Evolutionary conservation across 2,113 vertebrate genomes (phyloP).

Genomic region (Dunckerocampus dactyliophorus): DNA sequence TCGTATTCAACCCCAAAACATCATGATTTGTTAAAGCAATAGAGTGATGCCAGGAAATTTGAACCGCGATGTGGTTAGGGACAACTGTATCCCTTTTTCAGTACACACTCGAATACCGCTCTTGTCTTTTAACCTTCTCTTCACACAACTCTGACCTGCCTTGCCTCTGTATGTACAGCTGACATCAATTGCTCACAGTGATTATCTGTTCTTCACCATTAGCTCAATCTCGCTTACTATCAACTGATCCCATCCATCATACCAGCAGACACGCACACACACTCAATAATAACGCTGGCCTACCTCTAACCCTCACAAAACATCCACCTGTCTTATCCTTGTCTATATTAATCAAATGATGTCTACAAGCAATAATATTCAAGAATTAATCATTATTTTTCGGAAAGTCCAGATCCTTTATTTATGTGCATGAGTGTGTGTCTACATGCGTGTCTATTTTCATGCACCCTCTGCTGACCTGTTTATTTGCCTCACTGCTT

Average conservation of each 20-base stretch:
- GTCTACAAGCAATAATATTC: constrained; percentile 36
- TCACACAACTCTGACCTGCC: constrained; percentile 47
- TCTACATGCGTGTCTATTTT: constrained; percentile 34
- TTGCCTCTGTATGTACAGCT: constrained; percentile 65
- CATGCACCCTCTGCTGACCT: constrained; percentile 26
- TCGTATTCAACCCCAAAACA: no score
- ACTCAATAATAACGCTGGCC: constrained; percentile 14
- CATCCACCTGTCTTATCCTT: constrained; percentile 44
- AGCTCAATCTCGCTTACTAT: constrained; percentile 51
- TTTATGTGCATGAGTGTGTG: constrained; percentile 6
- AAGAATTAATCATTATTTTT: constrained; percentile 40
- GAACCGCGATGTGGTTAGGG: background rate
- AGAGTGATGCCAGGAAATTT: no score
- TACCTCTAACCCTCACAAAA: constrained; percentile 6
- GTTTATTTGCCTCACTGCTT: constrained; percentile 36
- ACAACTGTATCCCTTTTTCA: background rate
- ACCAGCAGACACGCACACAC: constrained; percentile 16
- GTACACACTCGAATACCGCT: constrained; percentile 2
- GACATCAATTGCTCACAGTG: constrained; percentile 60
- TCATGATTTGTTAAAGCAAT: no score
- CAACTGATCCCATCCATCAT: constrained; percentile 55
- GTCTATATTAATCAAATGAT: constrained; percentile 45
- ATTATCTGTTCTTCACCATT: constrained; percentile 60
- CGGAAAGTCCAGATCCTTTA: constrained; percentile 21
- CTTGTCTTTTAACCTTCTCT: constrained; percentile 44